Evolutionary conservation across 2,888 invertebrate species (phyloP).

Genomic region (Drosophila peninsularis): DNA sequence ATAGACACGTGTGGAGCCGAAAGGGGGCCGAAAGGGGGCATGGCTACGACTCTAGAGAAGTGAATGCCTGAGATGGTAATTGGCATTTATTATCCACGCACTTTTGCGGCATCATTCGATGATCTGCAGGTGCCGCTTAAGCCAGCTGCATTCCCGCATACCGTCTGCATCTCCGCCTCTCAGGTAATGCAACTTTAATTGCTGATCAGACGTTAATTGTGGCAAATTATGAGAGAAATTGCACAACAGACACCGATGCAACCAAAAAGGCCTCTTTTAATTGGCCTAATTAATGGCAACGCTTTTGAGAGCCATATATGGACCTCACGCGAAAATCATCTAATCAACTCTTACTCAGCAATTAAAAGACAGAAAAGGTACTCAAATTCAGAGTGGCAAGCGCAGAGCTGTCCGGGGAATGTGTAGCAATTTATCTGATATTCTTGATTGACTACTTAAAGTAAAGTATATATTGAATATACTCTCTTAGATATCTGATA

Average conservation of each 20-base stretch:
- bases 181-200: slow-evolving; percentile 75
- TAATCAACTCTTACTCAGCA: background rate
- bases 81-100: slow-evolving; percentile 67
- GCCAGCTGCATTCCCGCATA: slow-evolving; percentile 18
- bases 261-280: slow-evolving; percentile 59
- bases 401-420: no score
- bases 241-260: slow-evolving; percentile 44
- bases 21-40: slow-evolving; percentile 4
- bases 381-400: background rate
- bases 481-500: no score
- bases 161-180: slow-evolving; percentile 25
- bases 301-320: slow-evolving; percentile 60
- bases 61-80: slow-evolving; percentile 34
- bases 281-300: slow-evolving; percentile 70
- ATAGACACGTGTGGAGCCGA: background rate
- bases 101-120: slow-evolving; percentile 67
- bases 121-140: slow-evolving; percentile 66
- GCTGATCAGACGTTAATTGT: slow-evolving; percentile 78
- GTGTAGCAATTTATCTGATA: no score
- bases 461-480: no score
- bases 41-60: slow-evolving; percentile 17
- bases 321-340: background rate
- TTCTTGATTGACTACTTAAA: no score
- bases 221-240: slow-evolving; percentile 73
- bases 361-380: background rate